Evolutionary conservation across 2,888 invertebrate species (phyloP).

Genomic region (Junonia oenone): DNA sequence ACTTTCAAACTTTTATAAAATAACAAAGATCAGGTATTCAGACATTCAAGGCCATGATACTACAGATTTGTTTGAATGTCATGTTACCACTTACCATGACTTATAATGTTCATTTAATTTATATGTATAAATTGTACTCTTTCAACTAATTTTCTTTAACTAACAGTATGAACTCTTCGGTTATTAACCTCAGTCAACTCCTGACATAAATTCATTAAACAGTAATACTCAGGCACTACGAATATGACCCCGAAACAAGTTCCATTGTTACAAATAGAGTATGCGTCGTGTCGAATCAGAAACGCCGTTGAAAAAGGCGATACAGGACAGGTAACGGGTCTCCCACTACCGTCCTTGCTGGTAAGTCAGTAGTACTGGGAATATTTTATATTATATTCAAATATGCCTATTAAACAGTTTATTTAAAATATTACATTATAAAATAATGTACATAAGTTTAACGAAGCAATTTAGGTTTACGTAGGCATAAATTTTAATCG

Average conservation of each 20-base stretch:
- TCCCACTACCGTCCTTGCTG: constrained; percentile 38
- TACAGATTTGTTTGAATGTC: too few species aligned
- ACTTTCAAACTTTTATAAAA: too few species aligned
- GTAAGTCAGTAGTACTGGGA: constrained; percentile 46
- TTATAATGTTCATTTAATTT: too few species aligned
- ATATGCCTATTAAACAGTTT: not conserved
- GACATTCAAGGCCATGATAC: too few species aligned
- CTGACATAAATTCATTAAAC: constrained; percentile 66
- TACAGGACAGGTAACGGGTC: constrained; percentile 67
- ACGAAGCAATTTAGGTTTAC: too few species aligned
- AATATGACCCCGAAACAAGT: constrained; percentile 64
- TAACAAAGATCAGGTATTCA: too few species aligned
- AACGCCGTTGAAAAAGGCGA: constrained; percentile 68
- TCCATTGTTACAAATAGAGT: constrained; percentile 64
- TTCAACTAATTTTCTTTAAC: too few species aligned
- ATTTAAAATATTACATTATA: not conserved
- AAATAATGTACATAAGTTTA: not conserved
- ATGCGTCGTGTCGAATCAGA: constrained; percentile 69
- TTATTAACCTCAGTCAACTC: constrained; percentile 54
- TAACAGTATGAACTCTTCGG: constrained; percentile 32
- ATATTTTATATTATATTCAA: constrained; percentile 28
- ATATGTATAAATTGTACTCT: too few species aligned
- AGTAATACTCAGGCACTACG: constrained; percentile 50
- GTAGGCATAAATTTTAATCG: too few species aligned
- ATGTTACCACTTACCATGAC: too few species aligned